These are phyloP conservation scores for Chromobotia macracanthus DNA, from an alignment of 2,797 vertebrate species.

Conservation along the genomic window DNA sequence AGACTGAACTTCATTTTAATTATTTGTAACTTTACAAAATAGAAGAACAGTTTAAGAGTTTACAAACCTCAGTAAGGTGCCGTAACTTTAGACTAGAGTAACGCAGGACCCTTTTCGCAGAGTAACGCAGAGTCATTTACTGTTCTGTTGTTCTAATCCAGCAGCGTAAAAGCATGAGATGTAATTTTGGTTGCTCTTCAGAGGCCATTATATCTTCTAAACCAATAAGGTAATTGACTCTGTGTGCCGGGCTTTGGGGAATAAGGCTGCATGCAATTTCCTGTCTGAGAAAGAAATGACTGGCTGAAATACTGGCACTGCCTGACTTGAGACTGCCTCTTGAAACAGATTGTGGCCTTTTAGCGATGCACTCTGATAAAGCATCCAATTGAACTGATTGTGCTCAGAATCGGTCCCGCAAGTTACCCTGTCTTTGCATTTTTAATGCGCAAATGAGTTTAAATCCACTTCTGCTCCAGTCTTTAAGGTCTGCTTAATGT, in stretches of 20 bases:
- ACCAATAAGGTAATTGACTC: conserved; percentile 74
- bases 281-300: conserved; percentile 49
- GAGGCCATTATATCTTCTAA: conserved; percentile 71
- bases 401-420: conserved; percentile 49
- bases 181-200: conserved; percentile 74
- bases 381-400: conserved; percentile 59
- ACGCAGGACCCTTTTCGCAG: conserved; percentile 61
- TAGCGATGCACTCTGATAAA: conserved; percentile 42
- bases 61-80: neutral
- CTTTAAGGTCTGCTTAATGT: conserved; percentile 25
- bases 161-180: conserved; percentile 64
- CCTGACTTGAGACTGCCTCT: conserved; percentile 60
- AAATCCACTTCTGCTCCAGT: conserved; percentile 26
- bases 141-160: conserved; percentile 59
- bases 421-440: conserved; percentile 49
- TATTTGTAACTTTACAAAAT: neutral
- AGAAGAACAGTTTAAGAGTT: neutral
- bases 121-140: conserved; percentile 74
- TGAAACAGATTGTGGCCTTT: conserved; percentile 63
- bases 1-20: neutral
- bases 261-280: conserved; percentile 62
- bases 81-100: conserved; percentile 31
- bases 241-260: conserved; percentile 60
- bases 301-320: conserved; percentile 60
- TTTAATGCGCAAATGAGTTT: conserved; percentile 29